Evolutionary conservation across 2,113 vertebrate species (phyloP).

Genomic region (Rafetus swinhoei): DNA sequence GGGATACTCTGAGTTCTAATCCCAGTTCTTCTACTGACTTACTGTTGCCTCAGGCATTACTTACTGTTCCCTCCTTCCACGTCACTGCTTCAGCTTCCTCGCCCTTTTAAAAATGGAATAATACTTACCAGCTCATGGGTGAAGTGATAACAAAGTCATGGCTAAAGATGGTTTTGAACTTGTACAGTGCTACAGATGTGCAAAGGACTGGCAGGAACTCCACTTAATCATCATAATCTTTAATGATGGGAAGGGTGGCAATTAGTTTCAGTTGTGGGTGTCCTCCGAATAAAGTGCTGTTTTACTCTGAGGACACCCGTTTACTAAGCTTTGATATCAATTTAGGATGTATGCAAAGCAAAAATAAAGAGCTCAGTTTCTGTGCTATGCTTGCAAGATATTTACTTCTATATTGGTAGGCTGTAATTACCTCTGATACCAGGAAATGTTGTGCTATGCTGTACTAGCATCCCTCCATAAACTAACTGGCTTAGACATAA

Average conservation of each 20-base stretch:
- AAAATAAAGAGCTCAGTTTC: slow-evolving; percentile 22
- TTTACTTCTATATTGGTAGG: background rate
- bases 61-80: background rate
- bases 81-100: background rate
- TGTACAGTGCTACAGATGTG: background rate
- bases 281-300: background rate
- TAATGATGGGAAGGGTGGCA: background rate
- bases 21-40: background rate
- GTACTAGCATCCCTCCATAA: slow-evolving; percentile 18
- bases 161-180: background rate
- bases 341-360: slow-evolving; percentile 2
- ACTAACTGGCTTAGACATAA: slow-evolving; percentile 14
- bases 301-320: background rate
- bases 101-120: background rate
- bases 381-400: fast-evolving
- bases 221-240: fast-evolving
- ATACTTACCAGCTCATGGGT: background rate
- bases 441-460: slow-evolving; percentile 2
- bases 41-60: background rate
- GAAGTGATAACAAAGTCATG: background rate
- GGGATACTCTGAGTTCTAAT: background rate
- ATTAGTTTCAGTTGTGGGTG: background rate
- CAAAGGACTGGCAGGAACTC: background rate
- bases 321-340: background rate
- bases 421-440: slow-evolving; percentile 20